phyloP scores from a whole-genome alignment of 2,888 invertebrate species.

The Labia minor region DNA sequence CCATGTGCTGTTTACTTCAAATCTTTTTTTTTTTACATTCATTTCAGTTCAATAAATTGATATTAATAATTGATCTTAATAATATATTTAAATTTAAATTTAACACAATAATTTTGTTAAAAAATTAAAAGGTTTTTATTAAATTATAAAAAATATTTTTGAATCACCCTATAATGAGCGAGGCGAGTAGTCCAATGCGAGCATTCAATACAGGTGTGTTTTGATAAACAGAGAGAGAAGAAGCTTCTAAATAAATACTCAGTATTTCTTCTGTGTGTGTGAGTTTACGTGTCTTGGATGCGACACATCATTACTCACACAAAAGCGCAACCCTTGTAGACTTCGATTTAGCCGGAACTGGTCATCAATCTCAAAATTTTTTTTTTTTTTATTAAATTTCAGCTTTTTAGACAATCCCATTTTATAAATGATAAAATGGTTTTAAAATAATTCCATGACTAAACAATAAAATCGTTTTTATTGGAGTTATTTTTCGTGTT shows the following conservation, averaged over 20 bases:
- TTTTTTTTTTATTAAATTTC: neutral
- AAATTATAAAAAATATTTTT: no score
- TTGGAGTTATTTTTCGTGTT: neutral
- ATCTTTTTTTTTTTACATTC: no score
- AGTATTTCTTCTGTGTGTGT: neutral
- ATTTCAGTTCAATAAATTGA: no score
- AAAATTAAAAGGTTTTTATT: no score
- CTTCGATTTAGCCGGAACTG: neutral
- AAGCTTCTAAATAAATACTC: neutral
- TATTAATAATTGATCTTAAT: no score
- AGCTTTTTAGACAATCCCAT: neutral
- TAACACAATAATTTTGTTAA: no score
- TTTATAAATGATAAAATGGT: neutral
- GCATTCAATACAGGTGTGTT: conserved; percentile 8
- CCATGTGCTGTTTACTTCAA: no score
- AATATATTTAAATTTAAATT: no score
- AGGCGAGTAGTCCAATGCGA: neutral
- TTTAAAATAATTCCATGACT: neutral
- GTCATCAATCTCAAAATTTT: neutral
- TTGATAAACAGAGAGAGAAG: neutral
- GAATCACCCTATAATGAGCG: neutral
- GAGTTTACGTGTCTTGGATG: neutral
- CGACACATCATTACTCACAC: conserved; percentile 13
- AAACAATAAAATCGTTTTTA: neutral
- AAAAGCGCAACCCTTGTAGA: neutral